Conservation (phyloP, 2,113 vertebrate genomes). For the Spermophilus dauricus region DNA sequence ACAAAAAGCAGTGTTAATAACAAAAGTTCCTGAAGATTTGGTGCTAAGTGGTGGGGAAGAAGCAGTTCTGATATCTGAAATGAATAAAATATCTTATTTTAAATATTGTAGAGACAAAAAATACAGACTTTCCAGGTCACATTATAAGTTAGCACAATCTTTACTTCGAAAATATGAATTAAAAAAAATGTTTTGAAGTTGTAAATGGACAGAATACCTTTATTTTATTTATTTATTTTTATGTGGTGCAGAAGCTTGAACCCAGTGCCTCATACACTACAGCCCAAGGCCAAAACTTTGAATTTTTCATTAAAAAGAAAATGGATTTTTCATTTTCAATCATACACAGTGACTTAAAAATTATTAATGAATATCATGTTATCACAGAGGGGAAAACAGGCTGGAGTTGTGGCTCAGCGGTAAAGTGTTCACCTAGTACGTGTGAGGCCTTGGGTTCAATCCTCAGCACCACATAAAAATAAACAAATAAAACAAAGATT, state of each 20-base stretch:
- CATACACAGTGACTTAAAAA: background rate
- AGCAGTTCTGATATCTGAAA: background rate
- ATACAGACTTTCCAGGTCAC: background rate
- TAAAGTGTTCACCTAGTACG: too few relatives aligned
- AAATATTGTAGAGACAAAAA: background rate
- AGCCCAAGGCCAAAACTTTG: too few relatives aligned
- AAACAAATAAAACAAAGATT: too few relatives aligned
- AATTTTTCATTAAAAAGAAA: constrained; percentile 3
- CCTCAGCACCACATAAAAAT: too few relatives aligned
- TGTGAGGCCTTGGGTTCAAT: too few relatives aligned
- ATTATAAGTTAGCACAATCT: background rate
- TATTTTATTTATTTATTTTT: too few relatives aligned
- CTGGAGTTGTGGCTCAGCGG: too few relatives aligned
- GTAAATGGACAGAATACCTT: too few relatives aligned
- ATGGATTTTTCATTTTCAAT: background rate
- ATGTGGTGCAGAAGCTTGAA: too few relatives aligned
- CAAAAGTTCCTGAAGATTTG: background rate
- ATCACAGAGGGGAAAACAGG: background rate
- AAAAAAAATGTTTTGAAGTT: too few relatives aligned
- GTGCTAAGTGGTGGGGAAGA: background rate
- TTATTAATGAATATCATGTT: background rate
- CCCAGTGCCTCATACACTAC: too few relatives aligned
- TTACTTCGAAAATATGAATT: background rate
- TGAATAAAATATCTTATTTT: background rate
- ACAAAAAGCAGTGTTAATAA: background rate